Evolutionary conservation across 2,888 invertebrate species (phyloP), one percentile per base, ranked within the genome.

Genomic region (Campopleginae sp.): DNA sequence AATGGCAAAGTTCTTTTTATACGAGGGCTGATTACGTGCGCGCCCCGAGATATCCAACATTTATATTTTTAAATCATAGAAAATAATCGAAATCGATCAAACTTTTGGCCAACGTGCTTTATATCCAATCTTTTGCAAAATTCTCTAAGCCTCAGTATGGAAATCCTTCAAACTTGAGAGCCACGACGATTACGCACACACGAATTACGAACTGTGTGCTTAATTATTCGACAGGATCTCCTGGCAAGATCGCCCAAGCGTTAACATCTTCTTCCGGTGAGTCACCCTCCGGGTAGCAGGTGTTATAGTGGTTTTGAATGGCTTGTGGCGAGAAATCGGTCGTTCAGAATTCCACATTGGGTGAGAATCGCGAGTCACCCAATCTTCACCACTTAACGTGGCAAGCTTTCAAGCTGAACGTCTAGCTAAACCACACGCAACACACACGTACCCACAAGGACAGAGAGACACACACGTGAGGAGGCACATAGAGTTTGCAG

Each of bases 311-410:
- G 44, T 76, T 44, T 65, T 63, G 65, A 82, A 80, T 71, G 76
- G 63, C 48, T 76, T 63, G 76, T 46, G 81, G 81, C 38, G 61
- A 80, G 81, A 81, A 54, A 65, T 76, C 46, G 76, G 65, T 82
- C 80, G 76, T 80, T 84, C 76, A 44, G 63, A 80, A 76, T 84
- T 84, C 51, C 76, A 71, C 80, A 71, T 78, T 42, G 78, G 48
- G 74, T 48, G 75, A 65, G 63, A 84, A 71, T 38, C 68, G 71
- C 84, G 38, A 84, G 80, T 80, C 83, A 80, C 79, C 70, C 76
- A 80, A 84, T 84, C 78, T 78, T 23, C 61, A 66, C 78, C 75
- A 82, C 79, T 84, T 75, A 44, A 23, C 61, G 70, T 66, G 31
- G 51, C 44, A 63, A 71, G 80, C 71, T 80, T 75, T 70, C 63